Conservation (phyloP, 1,140 invertebrate species). For the Acyrthosiphon pisum region DNA sequence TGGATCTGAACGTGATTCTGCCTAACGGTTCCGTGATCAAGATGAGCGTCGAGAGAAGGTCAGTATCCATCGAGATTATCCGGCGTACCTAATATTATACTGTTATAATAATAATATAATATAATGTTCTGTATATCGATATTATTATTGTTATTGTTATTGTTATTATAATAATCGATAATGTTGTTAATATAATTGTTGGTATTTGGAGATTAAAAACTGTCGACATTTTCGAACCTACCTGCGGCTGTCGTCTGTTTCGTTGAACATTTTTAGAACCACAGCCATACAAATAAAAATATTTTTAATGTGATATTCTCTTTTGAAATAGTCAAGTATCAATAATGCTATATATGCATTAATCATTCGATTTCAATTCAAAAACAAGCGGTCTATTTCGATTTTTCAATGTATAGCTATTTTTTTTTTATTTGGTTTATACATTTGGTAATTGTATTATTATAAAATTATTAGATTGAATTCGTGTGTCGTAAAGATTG, state of each 20-base stretch:
- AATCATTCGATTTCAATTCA: no score
- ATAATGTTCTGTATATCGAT: not conserved
- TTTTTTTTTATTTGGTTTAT: no score
- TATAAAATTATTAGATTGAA: no score
- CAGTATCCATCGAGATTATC: conserved; percentile 59
- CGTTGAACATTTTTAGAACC: not conserved
- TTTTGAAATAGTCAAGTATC: not conserved
- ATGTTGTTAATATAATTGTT: no score
- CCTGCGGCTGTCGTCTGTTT: not conserved
- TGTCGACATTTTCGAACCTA: not conserved
- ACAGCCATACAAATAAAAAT: not conserved
- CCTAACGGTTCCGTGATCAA: conserved; percentile 71
- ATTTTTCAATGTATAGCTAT: not conserved
- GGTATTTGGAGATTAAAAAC: not conserved
- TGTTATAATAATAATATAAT: conserved; percentile 21
- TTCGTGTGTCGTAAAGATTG: no score
- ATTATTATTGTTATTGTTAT: not conserved
- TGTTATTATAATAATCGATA: no score
- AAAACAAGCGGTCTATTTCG: not conserved
- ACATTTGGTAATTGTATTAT: no score
- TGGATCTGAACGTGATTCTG: conserved; percentile 76
- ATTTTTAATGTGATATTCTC: not conserved
- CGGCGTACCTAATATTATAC: not conserved
- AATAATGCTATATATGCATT: not conserved
- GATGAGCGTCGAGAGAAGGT: conserved; percentile 76